Evolutionary conservation across 2,888 invertebrate genomes (phyloP), one percentile per base, ranked within the genome.

Genomic region (Tachystola acroxantha): DNA sequence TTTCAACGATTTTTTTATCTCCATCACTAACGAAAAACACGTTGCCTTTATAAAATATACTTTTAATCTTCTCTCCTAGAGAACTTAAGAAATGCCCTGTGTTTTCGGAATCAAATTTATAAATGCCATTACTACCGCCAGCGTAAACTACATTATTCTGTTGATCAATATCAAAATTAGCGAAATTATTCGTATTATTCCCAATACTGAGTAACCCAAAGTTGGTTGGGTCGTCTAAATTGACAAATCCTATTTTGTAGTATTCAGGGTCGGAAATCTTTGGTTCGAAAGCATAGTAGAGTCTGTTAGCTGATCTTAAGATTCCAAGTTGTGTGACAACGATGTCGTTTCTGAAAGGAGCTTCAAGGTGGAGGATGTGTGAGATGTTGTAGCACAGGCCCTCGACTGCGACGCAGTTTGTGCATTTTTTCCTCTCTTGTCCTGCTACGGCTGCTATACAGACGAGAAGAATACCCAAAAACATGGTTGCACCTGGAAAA

Each of bases 221-320:
- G 10, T 48, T 42, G 0, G 37, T 45, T 0, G 56, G 58, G n/a
- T 56, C 38, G 2, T 75, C 73, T 14, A 86, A 43, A 43, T 62
- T 62, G 0, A 80, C 62, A 34, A 72, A 84, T 0, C 70, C 84
- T 9, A 73, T 64, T 58, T 86, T 84, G 13, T 54, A 73, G 29
- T 77, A 82, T 34, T 85, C 84, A 1, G 50, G 46, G 25, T 84
- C 81, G 22, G 61, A 53, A 2, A 85, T 67, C 1, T 39, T 38
- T 0, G 85, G 84, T 48, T 84, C 80, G 40, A 78, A 85, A 19
- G 69, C 73, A 55, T 62, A 86, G 54, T 55, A 84, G 0, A 86
- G 52, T 0, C 48, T 57, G 14, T 33, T 33, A 2, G 24, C n/a
- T 6, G 32, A 14, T 14, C 32, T 12, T 25, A 33, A 22, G 2